These are phyloP conservation scores for Uloborus plumipes DNA, from an alignment of 2,888 invertebrate species.

Conservation along the genomic window DNA sequence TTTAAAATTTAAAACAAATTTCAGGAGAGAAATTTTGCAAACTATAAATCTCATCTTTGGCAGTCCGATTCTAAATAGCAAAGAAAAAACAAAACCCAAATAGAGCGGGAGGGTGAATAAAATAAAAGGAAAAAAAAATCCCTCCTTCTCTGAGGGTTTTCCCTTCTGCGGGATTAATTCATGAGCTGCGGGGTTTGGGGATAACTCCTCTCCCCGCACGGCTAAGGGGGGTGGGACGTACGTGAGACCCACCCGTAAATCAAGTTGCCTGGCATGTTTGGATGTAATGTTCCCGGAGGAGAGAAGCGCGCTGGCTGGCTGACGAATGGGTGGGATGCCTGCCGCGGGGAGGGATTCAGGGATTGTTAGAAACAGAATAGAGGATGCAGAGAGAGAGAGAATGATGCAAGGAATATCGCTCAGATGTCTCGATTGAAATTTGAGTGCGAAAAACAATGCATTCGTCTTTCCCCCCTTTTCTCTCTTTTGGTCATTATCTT, in stretches of 20 bases:
- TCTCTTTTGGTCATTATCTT: too few relatives aligned
- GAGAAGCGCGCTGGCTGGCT: constrained; percentile 22
- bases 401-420: constrained; percentile 1
- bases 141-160: constrained; percentile 27
- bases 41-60: constrained; percentile 57
- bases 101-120: constrained; percentile 34
- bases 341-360: constrained; percentile 29
- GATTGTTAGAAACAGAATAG: constrained; percentile 38
- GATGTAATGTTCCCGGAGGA: constrained; percentile 61
- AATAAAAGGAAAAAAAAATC: constrained; percentile 29
- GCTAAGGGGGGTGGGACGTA: constrained; percentile 44
- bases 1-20: constrained; percentile 64
- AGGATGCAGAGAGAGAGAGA: constrained; percentile 11
- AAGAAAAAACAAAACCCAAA: constrained; percentile 15
- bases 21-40: constrained; percentile 61
- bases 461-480: too few relatives aligned
- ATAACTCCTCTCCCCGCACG: constrained; percentile 37
- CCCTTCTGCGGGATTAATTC: constrained; percentile 58
- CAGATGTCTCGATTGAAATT: too few relatives aligned
- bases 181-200: constrained; percentile 61
- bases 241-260: constrained; percentile 59
- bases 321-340: constrained; percentile 55
- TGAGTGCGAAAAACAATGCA: too few relatives aligned
- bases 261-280: constrained; percentile 59
- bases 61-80: constrained; percentile 58